Evolutionary conservation across 2,888 invertebrate species (phyloP), one percentile per base, ranked within the genome.

Genomic region (Lasioglossum malachurum): DNA sequence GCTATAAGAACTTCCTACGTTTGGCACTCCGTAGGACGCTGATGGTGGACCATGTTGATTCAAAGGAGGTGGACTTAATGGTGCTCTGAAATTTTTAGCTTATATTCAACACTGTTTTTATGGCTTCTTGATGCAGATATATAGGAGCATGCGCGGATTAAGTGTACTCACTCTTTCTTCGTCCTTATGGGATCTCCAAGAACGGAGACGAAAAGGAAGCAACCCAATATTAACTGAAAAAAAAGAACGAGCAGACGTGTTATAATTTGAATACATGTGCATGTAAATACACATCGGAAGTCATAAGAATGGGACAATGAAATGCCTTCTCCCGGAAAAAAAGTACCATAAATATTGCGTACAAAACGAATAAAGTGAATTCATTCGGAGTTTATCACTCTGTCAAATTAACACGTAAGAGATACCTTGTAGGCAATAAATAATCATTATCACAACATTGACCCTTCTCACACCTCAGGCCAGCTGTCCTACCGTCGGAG

Each of bases 221-320:
- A 96, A 94, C 96, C 96, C 92, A 97, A 95, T 94, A 96, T 95
- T 94, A 97, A 95, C 97, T 97, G 96, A 84, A 96, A 96, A 91
- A n/a, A 91, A 67, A 67, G 60, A 64, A 75, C 67, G 35, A 16
- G 19, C 7, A 69, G 41, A n/a, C 14, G 5, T 23, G 14, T 71
- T 71, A 71, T 14, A 10, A n/a, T 12, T 69, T 16, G 31, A 35
- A 19, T 14, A 5, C 5, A 4, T 31, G 14, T 10, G 8, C 23
- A 3, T 4, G 46, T 16, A n/a, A n/a, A n/a, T n/a, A 46, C 14
- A 5, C 7, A 16, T 27, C 1, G 31, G 5, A 60, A 60, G 27
- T 27, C 31, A 60, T 60, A 14, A 12, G 16, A 53, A 53, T 23
- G 8, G 8, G 49, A 8, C 23, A 53, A 23, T 23, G 49, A 53